Percentiles rank a stretch among this genome's conserved stretches.
These are phyloP conservation scores for Megaleporinus macrocephalus DNA, from an alignment of 2,113 vertebrate species.

Conservation along the genomic window DNA sequence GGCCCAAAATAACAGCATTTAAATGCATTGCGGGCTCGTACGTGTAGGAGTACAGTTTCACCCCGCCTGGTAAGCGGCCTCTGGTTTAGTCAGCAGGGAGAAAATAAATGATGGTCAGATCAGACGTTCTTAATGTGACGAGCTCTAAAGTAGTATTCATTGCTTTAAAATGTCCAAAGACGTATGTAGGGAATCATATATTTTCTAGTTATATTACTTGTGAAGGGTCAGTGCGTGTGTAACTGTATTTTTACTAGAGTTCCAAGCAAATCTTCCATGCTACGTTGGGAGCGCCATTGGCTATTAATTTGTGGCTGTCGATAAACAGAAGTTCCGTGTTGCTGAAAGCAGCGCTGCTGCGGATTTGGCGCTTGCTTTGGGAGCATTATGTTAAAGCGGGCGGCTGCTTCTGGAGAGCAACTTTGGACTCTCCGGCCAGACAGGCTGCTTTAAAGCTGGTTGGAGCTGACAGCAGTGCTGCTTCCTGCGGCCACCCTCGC, in stretches of 20 bases:
- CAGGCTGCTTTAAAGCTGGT: constrained; percentile 53
- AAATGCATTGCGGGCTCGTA: constrained; percentile 64
- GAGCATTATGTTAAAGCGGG: constrained; percentile 11
- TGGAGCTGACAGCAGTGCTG: constrained; percentile 49
- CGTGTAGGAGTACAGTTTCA: constrained; percentile 64
- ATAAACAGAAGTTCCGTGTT: not conserved
- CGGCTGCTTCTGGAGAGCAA: constrained; percentile 31
- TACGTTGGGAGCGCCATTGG: not conserved
- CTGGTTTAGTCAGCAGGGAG: constrained; percentile 53
- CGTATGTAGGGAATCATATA: constrained; percentile 27
- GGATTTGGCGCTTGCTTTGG: not conserved
- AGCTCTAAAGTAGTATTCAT: constrained; percentile 33
- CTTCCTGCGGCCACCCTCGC: constrained; percentile 43
- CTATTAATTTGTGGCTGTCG: not conserved
- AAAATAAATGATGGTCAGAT: constrained; percentile 51
- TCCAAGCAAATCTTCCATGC: not conserved
- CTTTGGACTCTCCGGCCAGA: constrained; percentile 9
- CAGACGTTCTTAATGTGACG: constrained; percentile 10
- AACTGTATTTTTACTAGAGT: constrained; percentile 14
- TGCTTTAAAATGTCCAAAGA: constrained; percentile 32
- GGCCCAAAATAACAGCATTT: constrained; percentile 72
- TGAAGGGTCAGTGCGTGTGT: constrained; percentile 14
- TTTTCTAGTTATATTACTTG: constrained; percentile 47
- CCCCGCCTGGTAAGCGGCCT: constrained; percentile 51
- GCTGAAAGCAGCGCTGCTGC: not conserved